These are phyloP conservation scores for Catharus fuscescens DNA, from an alignment of 2,113 vertebrate species.

Conservation along the genomic window DNA sequence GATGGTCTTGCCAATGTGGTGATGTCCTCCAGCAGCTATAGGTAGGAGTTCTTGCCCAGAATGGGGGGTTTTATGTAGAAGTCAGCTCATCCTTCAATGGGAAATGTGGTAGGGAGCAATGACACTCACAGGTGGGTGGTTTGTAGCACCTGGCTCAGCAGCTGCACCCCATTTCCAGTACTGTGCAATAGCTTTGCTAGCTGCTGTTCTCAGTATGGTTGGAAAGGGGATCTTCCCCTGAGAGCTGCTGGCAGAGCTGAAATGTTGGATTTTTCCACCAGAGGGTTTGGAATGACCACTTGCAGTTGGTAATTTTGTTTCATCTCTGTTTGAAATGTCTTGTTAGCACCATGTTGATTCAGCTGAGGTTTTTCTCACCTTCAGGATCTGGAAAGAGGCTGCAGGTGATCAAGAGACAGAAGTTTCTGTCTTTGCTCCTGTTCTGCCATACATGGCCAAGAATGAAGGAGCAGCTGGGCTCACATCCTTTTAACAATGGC, in stretches of 20 bases:
- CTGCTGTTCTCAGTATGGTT: background rate
- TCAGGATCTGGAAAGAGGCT: background rate
- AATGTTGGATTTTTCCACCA: background rate
- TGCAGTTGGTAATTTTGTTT: background rate
- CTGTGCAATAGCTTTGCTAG: background rate
- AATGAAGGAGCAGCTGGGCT: background rate
- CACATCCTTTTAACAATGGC: background rate
- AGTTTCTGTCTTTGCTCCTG: background rate
- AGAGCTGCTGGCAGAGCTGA: background rate
- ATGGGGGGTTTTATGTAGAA: background rate
- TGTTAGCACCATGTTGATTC: background rate
- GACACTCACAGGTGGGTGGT: rapidly evolving
- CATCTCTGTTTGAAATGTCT: background rate
- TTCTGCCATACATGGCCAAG: background rate
- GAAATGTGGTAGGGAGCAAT: rapidly evolving
- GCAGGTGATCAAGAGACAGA: background rate
- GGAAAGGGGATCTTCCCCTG: background rate
- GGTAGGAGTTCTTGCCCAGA: background rate
- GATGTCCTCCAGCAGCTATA: background rate
- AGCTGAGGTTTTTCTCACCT: background rate
- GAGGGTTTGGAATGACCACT: background rate
- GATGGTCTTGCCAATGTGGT: rapidly evolving
- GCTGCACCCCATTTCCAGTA: background rate
- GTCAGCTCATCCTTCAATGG: background rate
- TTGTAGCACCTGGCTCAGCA: background rate